Conservation (phyloP, 2,113 vertebrate species). For the Regulus satrapa region DNA sequence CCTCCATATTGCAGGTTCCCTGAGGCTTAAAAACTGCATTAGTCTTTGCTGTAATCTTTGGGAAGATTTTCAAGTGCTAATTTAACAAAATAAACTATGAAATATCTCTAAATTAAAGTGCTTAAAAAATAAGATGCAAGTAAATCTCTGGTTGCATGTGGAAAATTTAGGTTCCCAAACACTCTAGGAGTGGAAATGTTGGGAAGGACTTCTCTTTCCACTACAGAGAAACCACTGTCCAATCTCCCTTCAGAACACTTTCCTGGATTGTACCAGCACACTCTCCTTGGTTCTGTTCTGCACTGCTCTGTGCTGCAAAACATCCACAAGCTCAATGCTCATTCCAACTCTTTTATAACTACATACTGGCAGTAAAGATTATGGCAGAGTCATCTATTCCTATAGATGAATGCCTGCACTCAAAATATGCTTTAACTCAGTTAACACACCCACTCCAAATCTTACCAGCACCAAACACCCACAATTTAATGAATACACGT, state of each 20-base stretch:
- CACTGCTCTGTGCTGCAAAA: neutral
- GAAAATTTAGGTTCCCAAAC: neutral
- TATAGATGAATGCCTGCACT: neutral
- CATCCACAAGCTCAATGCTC: rapidly evolving
- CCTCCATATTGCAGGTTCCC: neutral
- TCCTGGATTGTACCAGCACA: neutral
- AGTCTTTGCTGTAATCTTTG: neutral
- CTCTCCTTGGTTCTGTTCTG: neutral
- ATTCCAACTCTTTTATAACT: neutral
- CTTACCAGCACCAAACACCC: neutral
- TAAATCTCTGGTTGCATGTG: neutral
- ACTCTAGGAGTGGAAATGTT: neutral
- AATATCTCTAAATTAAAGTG: neutral
- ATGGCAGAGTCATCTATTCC: neutral
- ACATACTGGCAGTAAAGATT: neutral
- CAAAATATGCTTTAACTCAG: neutral
- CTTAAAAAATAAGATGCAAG: neutral
- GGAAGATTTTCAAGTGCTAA: neutral
- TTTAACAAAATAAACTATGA: neutral
- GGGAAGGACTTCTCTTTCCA: neutral
- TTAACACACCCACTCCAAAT: neutral
- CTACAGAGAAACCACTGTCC: neutral
- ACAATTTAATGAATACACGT: neutral
- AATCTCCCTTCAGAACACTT: neutral
- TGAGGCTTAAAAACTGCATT: neutral